Base-by-base conservation (phyloP, 2,888 invertebrate genomes). In the Sphinx pinastri region DNA sequence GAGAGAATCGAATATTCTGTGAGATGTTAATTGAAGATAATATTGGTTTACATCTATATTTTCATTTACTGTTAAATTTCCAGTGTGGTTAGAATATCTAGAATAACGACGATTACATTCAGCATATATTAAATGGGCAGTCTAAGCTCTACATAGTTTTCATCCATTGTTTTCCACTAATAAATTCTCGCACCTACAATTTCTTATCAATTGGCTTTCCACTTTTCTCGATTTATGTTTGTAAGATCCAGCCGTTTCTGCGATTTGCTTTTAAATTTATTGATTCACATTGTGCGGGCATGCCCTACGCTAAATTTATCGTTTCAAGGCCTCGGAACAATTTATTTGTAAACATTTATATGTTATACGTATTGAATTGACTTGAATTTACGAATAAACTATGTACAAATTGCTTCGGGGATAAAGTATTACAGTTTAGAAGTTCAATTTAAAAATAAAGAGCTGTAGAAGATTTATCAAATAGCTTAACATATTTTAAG, bases 261-360 rank as follows among this genome's bases (percentile, higher is more conserved):
- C 78, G 78, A 83, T 78, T 73, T 77, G 74, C 74, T 76, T 81
- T 79, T 77, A 78, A 82, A 83, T 82, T 83, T 83, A 81, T 79
- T 78, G 82, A 80, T 82, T 77, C 74, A 77, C 74, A 74, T 78
- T 77, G 75, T 74, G 76, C 76, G 75, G 78, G 74, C 73, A 73
- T 80, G 75, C 77, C 76, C 76, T 71, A 76, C 75, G 76, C 76
- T 76, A 79, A 77, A 78, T 81, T 80, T 81, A 77, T 76, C 75
- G 72, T 71, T 73, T 74, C 71, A 72, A 72, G 68, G 63, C 67
- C 73, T 73, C 54, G 71, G 72, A 72, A 75, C 74, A 72, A 75
- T 75, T 76, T 74, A 77, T 79, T 77, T 76, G 75, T 73, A 76
- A 76, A 75, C 74, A 76, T 76, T 73, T 75, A 75, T 74, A 54